Evolutionary conservation across 2,113 vertebrate species (phyloP), one percentile per base, ranked within the genome.

Genomic region (Psittacus erithacus): DNA sequence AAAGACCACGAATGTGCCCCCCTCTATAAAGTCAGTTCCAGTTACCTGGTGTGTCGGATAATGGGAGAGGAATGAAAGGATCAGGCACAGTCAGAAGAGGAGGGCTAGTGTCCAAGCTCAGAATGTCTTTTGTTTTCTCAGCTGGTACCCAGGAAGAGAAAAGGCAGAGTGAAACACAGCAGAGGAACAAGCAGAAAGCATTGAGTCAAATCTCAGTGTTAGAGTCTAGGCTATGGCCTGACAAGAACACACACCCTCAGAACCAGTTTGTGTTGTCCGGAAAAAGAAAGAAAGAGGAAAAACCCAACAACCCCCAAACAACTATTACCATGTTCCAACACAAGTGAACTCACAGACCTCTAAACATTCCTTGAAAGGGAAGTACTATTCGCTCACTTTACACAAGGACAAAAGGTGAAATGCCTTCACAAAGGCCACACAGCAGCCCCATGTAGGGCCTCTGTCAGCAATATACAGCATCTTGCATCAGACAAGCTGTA

Each of bases 11-110:
- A 4, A 39, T 13, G 27, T 46, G 29, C 25, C 53, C 59, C 73
- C 25, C 43, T 28, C 52, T 55, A 18, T 3, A 29, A n/a, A 67
- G 55, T 68, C 46, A 47, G 33, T 22, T 82, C 77, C 11, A 68
- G 90, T 98, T 98, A 99, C 99, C 99, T 98, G 99, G 98, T 1
- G 98, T 94, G 62, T 99, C 98, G 18, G 98, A 98, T 60, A 98
- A 96, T 35, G 98, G 97, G 90, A 98, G 98, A 98, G 98, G 97
- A 95, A 97, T 93, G 96, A 99, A 99, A 96, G 99, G 98, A 96
- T 99, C 99, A 88, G 99, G 98, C 64, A 99, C 98, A 31, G 94
- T 97, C 95, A 99, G 96, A 80, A 99, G 98, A 13, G 97, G 94
- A 82, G 98, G 96, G 96, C 96, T 98, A 49, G 98, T 90, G 82